Base-by-base conservation (phyloP, 2,888 invertebrate genomes). In the Andrena camellia region DNA sequence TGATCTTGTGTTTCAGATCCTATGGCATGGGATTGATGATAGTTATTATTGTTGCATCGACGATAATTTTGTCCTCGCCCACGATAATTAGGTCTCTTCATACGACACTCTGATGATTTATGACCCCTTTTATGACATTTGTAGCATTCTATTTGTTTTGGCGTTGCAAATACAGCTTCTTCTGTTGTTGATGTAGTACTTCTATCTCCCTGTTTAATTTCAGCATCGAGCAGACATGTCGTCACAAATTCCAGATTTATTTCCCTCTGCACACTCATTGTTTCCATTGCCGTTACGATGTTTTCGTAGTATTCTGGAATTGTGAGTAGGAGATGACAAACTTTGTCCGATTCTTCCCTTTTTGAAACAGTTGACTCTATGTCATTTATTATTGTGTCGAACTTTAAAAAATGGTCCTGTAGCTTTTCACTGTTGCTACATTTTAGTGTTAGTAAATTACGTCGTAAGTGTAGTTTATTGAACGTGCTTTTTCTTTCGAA, bases 231-330 rank as follows among this genome's bases (percentile, higher is more conserved):
- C 6, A 52, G 52, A 52, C 52, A 52, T n/a, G 20, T 7, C 2
- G 7, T 23, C 6, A 52, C 52, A 20, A 52, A 52, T n/a, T 52
- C 52, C 52, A 52, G 20, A 52, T 52, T 52, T 20, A 52, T n/a
- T 52, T 52, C 52, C 8, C 52, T 20, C 20, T 52, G 7, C 5
- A n/a, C 20, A 52, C 20, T 52, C 52, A 6, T 52, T 20, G 52
- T 52, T 52, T 52, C 52, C 20, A 52, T 52, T n/a, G 20, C 52
- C 2, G n/a, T 52, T 5, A 52, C 52, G 1, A 52, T 20, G n/a
- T 52, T 52, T 52, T 52, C 52, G 6, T 52, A 52, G 52, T 23
- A 20, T 52, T 52, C 52, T 52, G 52, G 52, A 33, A 71, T 62
- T 1, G 2, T 29, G 13, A 71, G 13, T 6, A 60, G 31, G 5